A percentile compares a stretch with the other conserved stretches of the same genome.
phyloP scores from a whole-genome alignment of 1,140 invertebrate species.

The Rhopalosiphum maidis region DNA sequence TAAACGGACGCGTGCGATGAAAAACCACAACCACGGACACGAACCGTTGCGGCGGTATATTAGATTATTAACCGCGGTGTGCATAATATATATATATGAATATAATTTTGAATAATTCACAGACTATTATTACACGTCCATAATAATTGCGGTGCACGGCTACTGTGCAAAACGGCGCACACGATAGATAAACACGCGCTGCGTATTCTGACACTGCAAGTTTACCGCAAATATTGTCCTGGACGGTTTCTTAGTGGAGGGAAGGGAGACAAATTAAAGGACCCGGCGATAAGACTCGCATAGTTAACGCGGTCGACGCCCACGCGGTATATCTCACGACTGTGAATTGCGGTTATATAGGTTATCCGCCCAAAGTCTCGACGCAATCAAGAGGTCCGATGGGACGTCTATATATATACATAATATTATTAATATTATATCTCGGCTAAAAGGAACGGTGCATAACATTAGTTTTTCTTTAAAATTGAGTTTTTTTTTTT shows the following conservation, averaged over 20 bases:
- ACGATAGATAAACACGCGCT: not conserved
- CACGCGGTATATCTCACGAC: not conserved
- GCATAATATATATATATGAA: not conserved
- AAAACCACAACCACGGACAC: not conserved
- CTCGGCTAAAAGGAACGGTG: not conserved
- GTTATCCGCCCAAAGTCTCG: not conserved
- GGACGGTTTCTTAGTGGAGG: not conserved
- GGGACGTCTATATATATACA: not conserved
- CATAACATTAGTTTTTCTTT: not conserved
- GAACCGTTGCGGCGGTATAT: not conserved
- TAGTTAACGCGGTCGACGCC: not conserved
- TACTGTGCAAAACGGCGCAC: not conserved
- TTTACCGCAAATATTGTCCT: not conserved
- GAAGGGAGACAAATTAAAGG: not conserved
- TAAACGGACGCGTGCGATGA: not conserved
- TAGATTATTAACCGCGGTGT: not conserved
- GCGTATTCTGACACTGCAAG: not conserved
- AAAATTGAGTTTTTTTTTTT: not conserved
- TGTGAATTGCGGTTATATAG: not conserved
- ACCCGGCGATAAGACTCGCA: not conserved
- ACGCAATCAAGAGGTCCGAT: not conserved
- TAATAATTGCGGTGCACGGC: not conserved
- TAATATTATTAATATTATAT: not conserved
- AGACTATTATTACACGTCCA: not conserved
- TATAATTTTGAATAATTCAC: not conserved